A percentile compares a stretch with the other conserved stretches of the same genome.
Evolutionary conservation across 2,113 vertebrate species (phyloP).

Genomic region (Cygnus atratus): DNA sequence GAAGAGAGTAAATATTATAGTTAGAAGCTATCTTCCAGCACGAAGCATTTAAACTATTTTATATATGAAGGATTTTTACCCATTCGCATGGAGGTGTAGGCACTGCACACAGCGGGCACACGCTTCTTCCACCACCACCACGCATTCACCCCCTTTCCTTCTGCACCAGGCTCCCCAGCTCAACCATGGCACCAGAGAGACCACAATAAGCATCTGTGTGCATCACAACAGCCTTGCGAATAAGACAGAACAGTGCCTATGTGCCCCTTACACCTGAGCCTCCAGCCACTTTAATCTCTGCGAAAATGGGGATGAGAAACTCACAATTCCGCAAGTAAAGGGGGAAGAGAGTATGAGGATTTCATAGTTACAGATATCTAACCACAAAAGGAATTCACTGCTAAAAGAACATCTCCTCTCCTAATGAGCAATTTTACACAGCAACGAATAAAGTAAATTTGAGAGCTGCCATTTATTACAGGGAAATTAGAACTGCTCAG

Average conservation of each 20-base stretch:
- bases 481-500: background rate
- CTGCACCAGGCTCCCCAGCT: background rate
- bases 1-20: background rate
- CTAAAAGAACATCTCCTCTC: background rate
- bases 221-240: background rate
- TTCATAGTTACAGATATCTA: background rate
- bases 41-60: background rate
- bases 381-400: background rate
- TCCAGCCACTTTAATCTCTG: background rate
- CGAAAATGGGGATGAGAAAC: background rate
- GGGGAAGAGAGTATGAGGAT: background rate
- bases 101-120: background rate
- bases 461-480: slow-evolving; percentile 3
- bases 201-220: background rate
- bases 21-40: slow-evolving; percentile 1
- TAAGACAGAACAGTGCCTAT: background rate
- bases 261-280: background rate
- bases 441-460: background rate
- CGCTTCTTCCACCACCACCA: background rate
- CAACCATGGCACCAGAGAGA: background rate
- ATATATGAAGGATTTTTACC: slow-evolving; percentile 10
- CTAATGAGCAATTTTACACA: background rate
- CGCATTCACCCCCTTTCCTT: background rate
- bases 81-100: background rate
- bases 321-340: background rate